Evolutionary conservation across 2,113 vertebrate species (phyloP).

Genomic region (Dryoscopus gambensis): DNA sequence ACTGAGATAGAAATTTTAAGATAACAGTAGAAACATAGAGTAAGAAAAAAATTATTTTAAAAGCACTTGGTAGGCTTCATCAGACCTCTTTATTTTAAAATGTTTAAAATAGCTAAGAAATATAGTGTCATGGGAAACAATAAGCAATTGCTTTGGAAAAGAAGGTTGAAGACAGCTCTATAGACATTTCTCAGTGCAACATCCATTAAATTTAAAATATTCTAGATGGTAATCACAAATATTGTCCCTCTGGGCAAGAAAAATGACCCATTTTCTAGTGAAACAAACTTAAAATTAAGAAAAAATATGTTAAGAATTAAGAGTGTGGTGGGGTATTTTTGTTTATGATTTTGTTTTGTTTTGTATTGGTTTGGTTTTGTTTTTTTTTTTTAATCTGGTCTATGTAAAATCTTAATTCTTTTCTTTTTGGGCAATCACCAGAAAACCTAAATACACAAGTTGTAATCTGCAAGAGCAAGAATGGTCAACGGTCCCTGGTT

Average conservation of each 20-base stretch:
- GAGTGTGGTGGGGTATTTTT: fast-evolving
- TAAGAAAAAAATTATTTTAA: neutral
- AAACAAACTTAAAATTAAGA: neutral
- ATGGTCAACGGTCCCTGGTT: neutral
- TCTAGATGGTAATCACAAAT: neutral
- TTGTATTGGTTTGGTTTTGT: neutral
- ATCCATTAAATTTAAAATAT: neutral
- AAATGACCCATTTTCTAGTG: neutral
- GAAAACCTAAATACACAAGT: neutral
- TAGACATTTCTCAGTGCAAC: neutral
- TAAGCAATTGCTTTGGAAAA: neutral
- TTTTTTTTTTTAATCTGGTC: too few relatives aligned
- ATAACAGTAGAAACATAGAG: neutral
- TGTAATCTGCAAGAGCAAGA: neutral
- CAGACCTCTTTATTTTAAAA: neutral
- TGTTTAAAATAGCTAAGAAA: neutral
- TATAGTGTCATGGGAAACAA: neutral
- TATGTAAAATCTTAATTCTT: too few relatives aligned
- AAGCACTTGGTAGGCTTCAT: neutral
- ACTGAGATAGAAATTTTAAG: neutral
- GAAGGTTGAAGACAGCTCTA: neutral
- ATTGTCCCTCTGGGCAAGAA: neutral
- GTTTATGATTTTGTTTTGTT: neutral
- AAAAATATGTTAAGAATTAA: neutral
- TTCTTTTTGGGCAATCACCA: neutral